Evolutionary conservation across 2,888 invertebrate genomes (phyloP), one percentile per base, ranked within the genome.

Genomic region (Chromoteleia sp.): DNA sequence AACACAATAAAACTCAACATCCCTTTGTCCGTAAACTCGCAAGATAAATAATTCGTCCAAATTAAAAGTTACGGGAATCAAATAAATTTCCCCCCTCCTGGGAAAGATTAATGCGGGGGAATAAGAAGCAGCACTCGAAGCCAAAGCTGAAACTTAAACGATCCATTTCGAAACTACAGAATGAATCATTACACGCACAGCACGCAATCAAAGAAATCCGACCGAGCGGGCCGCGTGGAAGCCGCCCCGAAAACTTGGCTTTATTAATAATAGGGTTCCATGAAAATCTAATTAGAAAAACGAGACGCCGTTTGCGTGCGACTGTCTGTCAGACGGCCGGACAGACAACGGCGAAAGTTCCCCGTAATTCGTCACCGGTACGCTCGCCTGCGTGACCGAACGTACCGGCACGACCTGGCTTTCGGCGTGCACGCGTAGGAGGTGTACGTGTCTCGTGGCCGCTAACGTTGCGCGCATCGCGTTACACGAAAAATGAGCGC

Each of bases 261-360:
- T 77, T 63, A 77, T 77, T 70, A 77, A 77, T 77, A 77, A 77
- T 59, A 70, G 70, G 68, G 36, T 61, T 70, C 45, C 76, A 77
- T 68, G 70, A 15, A 77, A 77, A 77, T 70, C 76, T 77, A 77
- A 70, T 77, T 77, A 77, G 76, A 70, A 77, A 77, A 77, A 63
- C 76, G 76, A 77, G 70, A 77, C 61, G 43, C 14, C 29, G 68
- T 17, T 77, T 56, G 76, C 76, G 76, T 77, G 76, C 76, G 59
- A 68, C 43, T 67, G 50, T 52, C 59, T 61, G 76, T 50, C 65
- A 75, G 48, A 63, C 36, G 3, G 14, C 8, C 45, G 41, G 56
- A 61, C 59, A 56, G 65, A 21, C 61, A 54, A 21, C 56, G 48
- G 17, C 65, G 30, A 58, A 67, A 50, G 39, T 67, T 75, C 41